Evolutionary conservation across 2,888 invertebrate genomes (phyloP).

Genomic region (Nymphalis c-album): DNA sequence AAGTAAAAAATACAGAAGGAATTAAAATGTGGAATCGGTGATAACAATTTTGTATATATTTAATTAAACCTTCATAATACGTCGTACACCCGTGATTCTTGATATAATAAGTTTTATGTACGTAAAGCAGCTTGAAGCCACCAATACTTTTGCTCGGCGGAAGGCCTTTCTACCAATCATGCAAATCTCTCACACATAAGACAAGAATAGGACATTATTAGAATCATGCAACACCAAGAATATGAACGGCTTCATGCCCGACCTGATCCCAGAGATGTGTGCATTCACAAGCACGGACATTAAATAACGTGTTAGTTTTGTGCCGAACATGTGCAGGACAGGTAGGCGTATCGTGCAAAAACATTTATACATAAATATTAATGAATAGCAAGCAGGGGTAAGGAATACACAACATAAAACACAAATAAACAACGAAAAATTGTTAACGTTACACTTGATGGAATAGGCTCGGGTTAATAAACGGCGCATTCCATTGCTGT

Average conservation of each 20-base stretch:
- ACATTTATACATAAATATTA: slow-evolving; percentile 56
- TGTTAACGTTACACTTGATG: slow-evolving; percentile 63
- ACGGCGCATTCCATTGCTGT: slow-evolving; percentile 74
- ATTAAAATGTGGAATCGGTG: slow-evolving; percentile 26
- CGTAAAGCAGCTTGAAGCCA: slow-evolving; percentile 74
- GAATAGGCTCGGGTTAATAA: slow-evolving; percentile 65
- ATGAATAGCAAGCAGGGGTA: slow-evolving; percentile 76
- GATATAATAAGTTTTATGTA: slow-evolving; percentile 40
- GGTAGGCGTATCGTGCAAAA: slow-evolving; percentile 77
- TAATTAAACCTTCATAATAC: slow-evolving; percentile 8
- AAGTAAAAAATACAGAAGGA: slow-evolving; percentile 18
- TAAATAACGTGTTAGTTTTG: slow-evolving; percentile 68
- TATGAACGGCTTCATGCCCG: slow-evolving; percentile 76
- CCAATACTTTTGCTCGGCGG: slow-evolving; percentile 64
- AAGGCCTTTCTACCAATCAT: slow-evolving; percentile 78
- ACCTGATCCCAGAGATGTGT: slow-evolving; percentile 69
- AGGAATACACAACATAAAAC: slow-evolving; percentile 63
- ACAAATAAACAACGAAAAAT: slow-evolving; percentile 58
- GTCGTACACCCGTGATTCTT: slow-evolving; percentile 22
- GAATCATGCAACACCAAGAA: slow-evolving; percentile 80
- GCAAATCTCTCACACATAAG: slow-evolving; percentile 70
- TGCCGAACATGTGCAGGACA: slow-evolving; percentile 76
- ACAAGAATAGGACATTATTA: slow-evolving; percentile 64
- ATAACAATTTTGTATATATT: slow-evolving; percentile 4
- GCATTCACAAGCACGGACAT: slow-evolving; percentile 77